Percentiles rank a stretch among this genome's conserved stretches.
These are phyloP conservation scores for Macrostomum lignano DNA, from an alignment of 1,140 invertebrate species.

Conservation along the genomic window DNA sequence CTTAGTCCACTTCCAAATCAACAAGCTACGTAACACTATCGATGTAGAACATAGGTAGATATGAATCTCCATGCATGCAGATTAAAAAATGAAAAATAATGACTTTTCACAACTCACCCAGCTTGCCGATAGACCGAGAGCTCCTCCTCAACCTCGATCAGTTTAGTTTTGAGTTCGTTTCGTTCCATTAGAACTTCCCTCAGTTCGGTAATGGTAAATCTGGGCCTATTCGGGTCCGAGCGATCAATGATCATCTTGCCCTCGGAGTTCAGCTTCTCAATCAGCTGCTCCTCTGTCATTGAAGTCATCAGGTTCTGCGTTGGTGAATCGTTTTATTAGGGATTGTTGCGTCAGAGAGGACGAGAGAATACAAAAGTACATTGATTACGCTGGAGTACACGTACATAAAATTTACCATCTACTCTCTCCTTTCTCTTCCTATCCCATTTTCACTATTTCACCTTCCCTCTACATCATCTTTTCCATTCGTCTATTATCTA, in stretches of 20 bases:
- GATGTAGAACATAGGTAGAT: too few species aligned
- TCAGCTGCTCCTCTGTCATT: constrained; percentile 8
- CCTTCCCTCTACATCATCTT: too few species aligned
- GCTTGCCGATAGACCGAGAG: constrained; percentile 7
- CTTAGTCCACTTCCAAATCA: too few species aligned
- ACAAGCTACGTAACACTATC: too few species aligned
- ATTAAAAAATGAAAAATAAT: neutral
- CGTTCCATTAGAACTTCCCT: constrained; percentile 57
- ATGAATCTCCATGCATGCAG: neutral
- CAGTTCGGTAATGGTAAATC: constrained; percentile 61
- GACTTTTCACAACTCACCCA: neutral
- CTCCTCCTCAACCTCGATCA: constrained; percentile 59
- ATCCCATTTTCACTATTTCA: too few species aligned
- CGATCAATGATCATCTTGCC: constrained; percentile 29
- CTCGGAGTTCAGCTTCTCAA: constrained; percentile 12
- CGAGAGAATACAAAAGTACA: too few species aligned
- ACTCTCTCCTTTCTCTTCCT: too few species aligned
- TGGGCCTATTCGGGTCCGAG: constrained; percentile 40
- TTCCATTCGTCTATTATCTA: too few species aligned
- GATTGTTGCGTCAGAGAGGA: too few species aligned
- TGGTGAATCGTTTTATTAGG: constrained; percentile 38
- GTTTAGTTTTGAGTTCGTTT: constrained; percentile 53
- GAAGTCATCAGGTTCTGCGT: too few species aligned
- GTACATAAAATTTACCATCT: too few species aligned
- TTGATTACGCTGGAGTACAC: too few species aligned